Evolutionary conservation across 2,888 invertebrate genomes (phyloP), one percentile per base, ranked within the genome.

Genomic region (Rhyacophila evoluta): DNA sequence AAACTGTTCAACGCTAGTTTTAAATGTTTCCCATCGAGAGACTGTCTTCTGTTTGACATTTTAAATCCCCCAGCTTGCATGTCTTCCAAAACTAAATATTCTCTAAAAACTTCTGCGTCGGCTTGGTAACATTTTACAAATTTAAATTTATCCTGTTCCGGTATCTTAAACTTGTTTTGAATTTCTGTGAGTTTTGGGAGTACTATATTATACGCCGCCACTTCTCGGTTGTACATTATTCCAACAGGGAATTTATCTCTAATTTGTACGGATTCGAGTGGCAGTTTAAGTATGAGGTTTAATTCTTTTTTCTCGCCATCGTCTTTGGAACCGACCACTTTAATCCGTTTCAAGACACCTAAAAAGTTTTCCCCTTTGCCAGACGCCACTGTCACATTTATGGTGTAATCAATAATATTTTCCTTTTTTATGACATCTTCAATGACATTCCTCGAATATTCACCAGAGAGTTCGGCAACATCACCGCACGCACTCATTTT

Each of bases 321-420:
- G 6, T 39, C 41, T 15, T 73, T 69, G 11, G 25, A 67, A 8
- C 69, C 72, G 6, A 36, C 36, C 27, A 75, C 74, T 37, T 72
- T 67, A 10, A 81, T 73, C 15, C 81, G 33, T 27, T 39, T 38
- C 2, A 81, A 0, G 4, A 38, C 27, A 12, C 81, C 78, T n/a
- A 81, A 38, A 41, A 79, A 81, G 41, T 81, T 81, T 29, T 79
- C 79, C 1, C 81, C 81, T 2, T 77, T 78, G 12, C 41, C 38
- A 1, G 67, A 19, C 4, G 69, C 76, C 1, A 28, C 12, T 1
- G 55, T 75, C 2, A 73, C 75, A 12, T 33, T 33, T 8, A 68
- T 11, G 19, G 25, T 70, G 55, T 12, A 76, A 19, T 79, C 41
- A 33, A 37, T 19, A 4, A 75, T 28, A 2, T 79, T 71, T 37